phyloP scores from a whole-genome alignment of 2,888 invertebrate genomes.

The Himalopsyche japonica region DNA sequence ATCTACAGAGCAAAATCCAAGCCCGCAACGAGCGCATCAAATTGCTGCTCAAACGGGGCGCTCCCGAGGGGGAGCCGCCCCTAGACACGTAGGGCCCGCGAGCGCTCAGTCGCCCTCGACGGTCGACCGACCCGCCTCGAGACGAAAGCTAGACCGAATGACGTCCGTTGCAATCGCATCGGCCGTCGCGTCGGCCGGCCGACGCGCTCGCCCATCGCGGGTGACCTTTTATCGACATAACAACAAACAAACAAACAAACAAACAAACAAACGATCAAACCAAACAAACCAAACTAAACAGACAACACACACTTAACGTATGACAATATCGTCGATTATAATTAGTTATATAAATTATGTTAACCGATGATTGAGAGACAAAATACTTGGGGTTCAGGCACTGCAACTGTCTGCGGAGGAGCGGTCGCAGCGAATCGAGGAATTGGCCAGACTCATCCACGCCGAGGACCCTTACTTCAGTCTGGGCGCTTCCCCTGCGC shows the following conservation, averaged over 20 bases:
- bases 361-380: conserved; percentile 38
- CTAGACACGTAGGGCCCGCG: conserved; percentile 61
- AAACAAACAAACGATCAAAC: not conserved
- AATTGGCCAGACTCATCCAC: conserved; percentile 72
- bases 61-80: conserved; percentile 77
- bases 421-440: conserved; percentile 72
- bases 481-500: conserved; percentile 59
- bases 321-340: conserved; percentile 11
- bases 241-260: not conserved
- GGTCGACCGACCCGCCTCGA: conserved; percentile 7
- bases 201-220: not conserved
- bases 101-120: conserved; percentile 15
- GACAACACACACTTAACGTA: conserved; percentile 4
- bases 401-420: conserved; percentile 65
- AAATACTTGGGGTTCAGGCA: conserved; percentile 68
- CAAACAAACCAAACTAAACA: not conserved
- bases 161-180: not conserved
- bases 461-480: conserved; percentile 75
- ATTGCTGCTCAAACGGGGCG: conserved; percentile 83
- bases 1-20: conserved; percentile 84
- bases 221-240: conserved; percentile 6
- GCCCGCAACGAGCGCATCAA: conserved; percentile 88
- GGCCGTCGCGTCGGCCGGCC: not conserved
- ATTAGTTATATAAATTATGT: conserved; percentile 7
- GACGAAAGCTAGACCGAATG: conserved; percentile 5